These are phyloP conservation scores for Erpobdella octoculata DNA, from an alignment of 2,888 invertebrate genomes.

Conservation along the genomic window DNA sequence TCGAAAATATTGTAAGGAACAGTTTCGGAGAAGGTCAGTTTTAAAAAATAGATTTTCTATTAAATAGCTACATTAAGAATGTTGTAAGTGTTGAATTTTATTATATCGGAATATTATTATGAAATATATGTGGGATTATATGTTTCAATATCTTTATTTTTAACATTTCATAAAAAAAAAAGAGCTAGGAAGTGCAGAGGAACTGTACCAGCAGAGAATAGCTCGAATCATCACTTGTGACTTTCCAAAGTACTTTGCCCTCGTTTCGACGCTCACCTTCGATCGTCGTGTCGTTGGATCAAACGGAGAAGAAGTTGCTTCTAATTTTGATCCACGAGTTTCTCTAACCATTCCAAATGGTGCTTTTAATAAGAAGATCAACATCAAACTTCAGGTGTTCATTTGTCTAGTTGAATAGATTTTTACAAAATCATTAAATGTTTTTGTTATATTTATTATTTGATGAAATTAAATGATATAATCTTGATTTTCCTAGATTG, in stretches of 20 bases:
- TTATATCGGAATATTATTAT: no score
- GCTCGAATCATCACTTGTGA: slow-evolving; percentile 94
- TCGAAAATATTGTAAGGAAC: slow-evolving; percentile 23
- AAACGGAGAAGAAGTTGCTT: not conserved
- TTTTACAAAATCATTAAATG: not conserved
- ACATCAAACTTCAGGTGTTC: slow-evolving; percentile 62
- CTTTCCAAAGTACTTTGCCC: slow-evolving; percentile 97
- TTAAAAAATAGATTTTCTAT: no score
- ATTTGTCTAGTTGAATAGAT: not conserved
- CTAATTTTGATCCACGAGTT: slow-evolving; percentile 50
- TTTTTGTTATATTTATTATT: not conserved
- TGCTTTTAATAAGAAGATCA: slow-evolving; percentile 16
- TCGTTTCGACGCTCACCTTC: slow-evolving; percentile 75
- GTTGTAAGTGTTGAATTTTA: no score
- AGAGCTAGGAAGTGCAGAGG: slow-evolving; percentile 59
- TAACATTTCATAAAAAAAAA: no score
- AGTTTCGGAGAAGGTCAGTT: slow-evolving; percentile 19
- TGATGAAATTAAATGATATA: not conserved
- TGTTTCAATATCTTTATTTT: no score
- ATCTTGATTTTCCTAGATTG: not conserved
- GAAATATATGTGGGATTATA: no score
- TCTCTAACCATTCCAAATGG: not conserved
- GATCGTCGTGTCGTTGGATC: slow-evolving; percentile 6
- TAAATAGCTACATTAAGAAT: no score
- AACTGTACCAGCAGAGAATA: slow-evolving; percentile 80